Conservation (phyloP, 2,888 invertebrate genomes). For the Eupeodes latifasciatus region DNA sequence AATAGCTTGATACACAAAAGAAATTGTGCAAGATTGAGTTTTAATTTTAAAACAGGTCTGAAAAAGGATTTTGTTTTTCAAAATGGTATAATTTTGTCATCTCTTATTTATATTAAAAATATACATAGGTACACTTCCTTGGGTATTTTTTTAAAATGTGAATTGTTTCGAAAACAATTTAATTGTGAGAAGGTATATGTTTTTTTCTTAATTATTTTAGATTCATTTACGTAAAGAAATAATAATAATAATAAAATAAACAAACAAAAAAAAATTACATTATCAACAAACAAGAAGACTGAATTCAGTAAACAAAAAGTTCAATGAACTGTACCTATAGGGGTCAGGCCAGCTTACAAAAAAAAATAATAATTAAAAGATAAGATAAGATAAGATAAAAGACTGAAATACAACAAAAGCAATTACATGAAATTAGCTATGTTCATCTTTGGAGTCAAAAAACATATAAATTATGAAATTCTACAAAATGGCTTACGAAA, state of each 20-base stretch:
- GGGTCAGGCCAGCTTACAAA: constrained; percentile 3
- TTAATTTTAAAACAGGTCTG: too few relatives aligned
- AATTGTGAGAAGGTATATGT: too few relatives aligned
- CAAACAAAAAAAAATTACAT: background rate
- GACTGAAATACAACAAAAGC: background rate
- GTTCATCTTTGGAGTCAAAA: constrained; percentile 1
- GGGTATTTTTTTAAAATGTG: background rate
- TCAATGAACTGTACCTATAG: background rate
- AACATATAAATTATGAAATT: constrained; percentile 21
- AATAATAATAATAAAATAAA: background rate
- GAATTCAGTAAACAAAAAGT: constrained; percentile 12
- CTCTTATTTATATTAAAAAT: too few relatives aligned
- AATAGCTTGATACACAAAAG: too few relatives aligned
- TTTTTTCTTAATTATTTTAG: background rate
- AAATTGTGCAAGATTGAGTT: too few relatives aligned
- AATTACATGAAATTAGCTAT: background rate
- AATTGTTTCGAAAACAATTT: background rate
- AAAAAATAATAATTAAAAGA: constrained; percentile 7
- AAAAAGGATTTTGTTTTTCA: too few relatives aligned
- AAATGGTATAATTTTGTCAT: too few relatives aligned
- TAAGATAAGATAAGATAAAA: constrained; percentile 4
- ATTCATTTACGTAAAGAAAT: background rate
- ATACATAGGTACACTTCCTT: too few relatives aligned
- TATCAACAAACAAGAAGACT: constrained; percentile 2
- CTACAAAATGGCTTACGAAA: constrained; percentile 30